Evolutionary conservation across 2,888 invertebrate species (phyloP), one percentile per base, ranked within the genome.

Genomic region (Cryptus armator): DNA sequence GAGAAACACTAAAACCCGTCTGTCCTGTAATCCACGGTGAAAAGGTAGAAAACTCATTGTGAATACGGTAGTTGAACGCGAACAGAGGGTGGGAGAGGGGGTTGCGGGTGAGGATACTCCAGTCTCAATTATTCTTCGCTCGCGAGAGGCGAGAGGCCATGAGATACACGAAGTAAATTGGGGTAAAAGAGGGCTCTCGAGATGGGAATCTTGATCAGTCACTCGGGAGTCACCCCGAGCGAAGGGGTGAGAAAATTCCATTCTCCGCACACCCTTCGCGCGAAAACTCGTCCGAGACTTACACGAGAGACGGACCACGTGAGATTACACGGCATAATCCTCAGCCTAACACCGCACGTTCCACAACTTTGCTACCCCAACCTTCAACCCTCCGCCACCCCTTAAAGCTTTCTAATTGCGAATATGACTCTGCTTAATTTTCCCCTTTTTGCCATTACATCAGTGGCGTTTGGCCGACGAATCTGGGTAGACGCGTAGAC

Each of bases 391-490:
- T 24, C 24, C 24, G 24, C 24, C 53, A 56, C 37, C 51, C 37
- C 51, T 10, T 43, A 71, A 75, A 81, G 88, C 86, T 90, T 89
- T 91, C 89, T 93, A 92, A 92, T 93, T 92, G 92, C 92, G 88
- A 92, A 92, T 93, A 92, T 93, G 92, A 93, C 93, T 92, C 78
- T 92, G 93, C 92, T 91, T 91, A 91, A 92, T 92, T 92, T 89
- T 77, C 82, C 84, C 84, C 79, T 81, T 71, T 71, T 53, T 29
- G 70, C 7, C 29, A 14, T 76, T 29, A 12, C 43, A 53, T 29
- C 59, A 59, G 44, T 46, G 24, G 12, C 44, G 44, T 74, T 62
- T 46, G 59, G 12, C 29, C 14, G 71, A 62, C 51, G 48, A 59
- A 59, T 79, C 78, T 59, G 62, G 59, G 44, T 37, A 37, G 6